Base-by-base conservation (phyloP, 2,113 vertebrate species). In the Chauna torquata region DNA sequence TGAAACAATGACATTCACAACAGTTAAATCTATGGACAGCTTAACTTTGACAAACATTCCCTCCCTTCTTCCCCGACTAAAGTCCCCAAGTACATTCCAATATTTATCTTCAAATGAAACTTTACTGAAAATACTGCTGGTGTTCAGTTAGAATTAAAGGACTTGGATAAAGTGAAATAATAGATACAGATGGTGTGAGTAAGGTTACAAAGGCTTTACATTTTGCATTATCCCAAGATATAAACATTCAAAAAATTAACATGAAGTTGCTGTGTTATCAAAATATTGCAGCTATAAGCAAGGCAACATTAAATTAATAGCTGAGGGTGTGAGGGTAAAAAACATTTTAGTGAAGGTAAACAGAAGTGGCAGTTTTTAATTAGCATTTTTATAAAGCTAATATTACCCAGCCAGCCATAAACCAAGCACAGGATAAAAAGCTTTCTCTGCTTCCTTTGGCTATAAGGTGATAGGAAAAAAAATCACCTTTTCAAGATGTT, bases 301-400 rank as follows among this genome's bases (percentile, higher is more conserved):
- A 98, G 98, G 98, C 98, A 98, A 98, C 98, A 95, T 98, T 98
- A 98, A 98, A 98, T 98, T 98, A 98, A 98, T 97, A 98, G 98
- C 97, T 97, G 98, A 98, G 98, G 98, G 88, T 95, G 75, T 93
- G 92, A 91, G 90, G 27, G 13, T n/a, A 42, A 42, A 28, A 15
- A 90, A 96, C 64, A 97, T 98, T 98, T 98, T 97, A 98, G 97
- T 98, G 97, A 98, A 97, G 97, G 97, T 97, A 98, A 98, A 98
- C 97, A 98, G 97, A 98, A 98, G 95, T 96, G 92, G 94, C 88
- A 97, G 89, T 84, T 96, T 97, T 96, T 96, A 97, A 96, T 98
- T 96, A 97, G 96, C 95, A 95, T 94, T 98, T 98, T 97, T 85
- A 95, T 98, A 98, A 98, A 98, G 97, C 97, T 98, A 96, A 87